A percentile compares a stretch with the other conserved stretches of the same genome.
phyloP scores from a whole-genome alignment of 2,888 invertebrate species.

The Deladenus siricidicola region DNA sequence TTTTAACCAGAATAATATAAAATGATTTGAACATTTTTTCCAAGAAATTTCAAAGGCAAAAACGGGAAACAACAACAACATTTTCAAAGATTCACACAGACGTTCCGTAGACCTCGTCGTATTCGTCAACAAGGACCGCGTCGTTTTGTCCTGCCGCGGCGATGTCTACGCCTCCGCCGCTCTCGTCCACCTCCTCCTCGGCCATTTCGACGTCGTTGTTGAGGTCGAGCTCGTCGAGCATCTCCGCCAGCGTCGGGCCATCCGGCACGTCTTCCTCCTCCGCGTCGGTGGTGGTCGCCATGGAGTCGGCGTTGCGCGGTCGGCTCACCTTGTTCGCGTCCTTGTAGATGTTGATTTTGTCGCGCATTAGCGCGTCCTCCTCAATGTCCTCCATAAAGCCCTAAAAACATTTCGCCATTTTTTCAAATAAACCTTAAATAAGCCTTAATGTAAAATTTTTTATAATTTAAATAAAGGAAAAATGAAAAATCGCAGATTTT shows the following conservation, averaged over 20 bases:
- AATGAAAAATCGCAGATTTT: too few species aligned
- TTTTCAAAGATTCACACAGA: too few species aligned
- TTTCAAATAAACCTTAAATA: too few species aligned
- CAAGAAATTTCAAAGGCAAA: too few species aligned
- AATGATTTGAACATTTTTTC: too few species aligned
- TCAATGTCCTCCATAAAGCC: constrained; percentile 87
- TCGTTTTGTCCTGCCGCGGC: too few species aligned
- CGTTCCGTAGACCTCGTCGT: too few species aligned
- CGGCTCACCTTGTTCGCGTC: constrained; percentile 18
- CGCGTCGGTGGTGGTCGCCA: constrained; percentile 58
- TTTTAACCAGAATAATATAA: too few species aligned
- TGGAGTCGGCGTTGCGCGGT: constrained; percentile 40
- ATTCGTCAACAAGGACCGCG: too few species aligned
- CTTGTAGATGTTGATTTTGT: constrained; percentile 82
- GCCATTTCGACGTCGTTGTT: constrained; percentile 57
- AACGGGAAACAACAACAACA: too few species aligned
- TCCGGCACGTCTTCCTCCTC: constrained; percentile 8
- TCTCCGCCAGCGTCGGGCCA: constrained; percentile 76
- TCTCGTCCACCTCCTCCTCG: constrained; percentile 4
- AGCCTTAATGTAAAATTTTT: too few species aligned
- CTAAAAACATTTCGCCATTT: constrained; percentile 10
- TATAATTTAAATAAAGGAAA: not conserved
- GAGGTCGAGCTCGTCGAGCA: constrained; percentile 80
- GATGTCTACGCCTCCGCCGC: too few species aligned
- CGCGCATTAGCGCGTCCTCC: constrained; percentile 79